Conservation (phyloP, 2,113 vertebrate species). For the Bettongia penicillata region DNA sequence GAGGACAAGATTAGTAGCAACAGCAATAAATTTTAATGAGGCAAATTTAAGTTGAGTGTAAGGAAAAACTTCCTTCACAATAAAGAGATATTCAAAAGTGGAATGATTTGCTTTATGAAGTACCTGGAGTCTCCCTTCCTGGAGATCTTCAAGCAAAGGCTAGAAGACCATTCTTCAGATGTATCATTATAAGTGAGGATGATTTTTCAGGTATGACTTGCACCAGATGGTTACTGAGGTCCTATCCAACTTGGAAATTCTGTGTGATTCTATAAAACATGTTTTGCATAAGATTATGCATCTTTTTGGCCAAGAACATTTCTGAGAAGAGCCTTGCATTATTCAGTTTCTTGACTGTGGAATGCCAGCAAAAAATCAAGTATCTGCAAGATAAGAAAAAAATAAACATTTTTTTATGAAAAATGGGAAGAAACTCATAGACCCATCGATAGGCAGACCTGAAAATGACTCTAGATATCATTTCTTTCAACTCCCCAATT, state of each 20-base stretch:
- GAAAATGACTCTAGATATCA: neutral
- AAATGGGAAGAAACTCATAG: neutral
- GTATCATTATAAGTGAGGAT: neutral
- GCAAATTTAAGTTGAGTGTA: neutral
- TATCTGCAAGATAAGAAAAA: neutral
- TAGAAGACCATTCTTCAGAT: neutral
- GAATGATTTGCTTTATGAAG: neutral
- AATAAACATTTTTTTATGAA: neutral
- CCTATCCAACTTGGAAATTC: conserved; percentile 8
- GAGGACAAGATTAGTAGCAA: neutral
- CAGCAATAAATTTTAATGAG: neutral
- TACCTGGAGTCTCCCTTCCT: neutral
- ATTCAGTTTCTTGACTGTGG: neutral
- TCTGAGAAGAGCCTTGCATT: neutral
- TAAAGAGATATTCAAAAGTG: neutral
- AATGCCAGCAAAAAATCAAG: neutral
- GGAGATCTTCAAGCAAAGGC: neutral
- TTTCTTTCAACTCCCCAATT: neutral
- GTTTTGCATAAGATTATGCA: neutral
- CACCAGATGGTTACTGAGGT: neutral
- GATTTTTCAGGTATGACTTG: neutral
- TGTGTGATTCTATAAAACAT: neutral
- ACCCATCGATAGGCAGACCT: rapidly evolving
- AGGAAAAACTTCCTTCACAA: neutral
- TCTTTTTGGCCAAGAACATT: conserved; percentile 21